Conservation (phyloP, 2,113 vertebrate genomes). For the Chloropsis hardwickii region DNA sequence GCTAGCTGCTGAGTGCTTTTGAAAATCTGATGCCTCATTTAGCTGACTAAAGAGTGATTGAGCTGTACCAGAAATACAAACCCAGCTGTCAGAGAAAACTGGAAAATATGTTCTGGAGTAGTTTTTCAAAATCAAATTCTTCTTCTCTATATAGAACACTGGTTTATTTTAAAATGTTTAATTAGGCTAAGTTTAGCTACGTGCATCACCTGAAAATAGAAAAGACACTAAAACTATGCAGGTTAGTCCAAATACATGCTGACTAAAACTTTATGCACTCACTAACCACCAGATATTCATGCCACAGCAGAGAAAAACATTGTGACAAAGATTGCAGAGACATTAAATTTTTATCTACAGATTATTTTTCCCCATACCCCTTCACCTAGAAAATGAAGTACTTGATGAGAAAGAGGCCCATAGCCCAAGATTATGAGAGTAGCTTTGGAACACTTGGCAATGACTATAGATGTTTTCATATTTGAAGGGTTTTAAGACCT, state of each 20-base stretch:
- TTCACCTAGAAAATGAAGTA: neutral
- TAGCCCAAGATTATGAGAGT: neutral
- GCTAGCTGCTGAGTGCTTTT: neutral
- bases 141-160: neutral
- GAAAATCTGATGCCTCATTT: constrained; percentile 39
- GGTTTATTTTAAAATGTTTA: neutral
- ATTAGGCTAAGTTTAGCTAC: neutral
- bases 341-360: neutral
- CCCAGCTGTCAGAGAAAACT: constrained; percentile 24
- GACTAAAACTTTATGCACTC: neutral
- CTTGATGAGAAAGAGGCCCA: neutral
- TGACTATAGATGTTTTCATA: neutral
- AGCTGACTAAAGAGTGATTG: constrained; percentile 41
- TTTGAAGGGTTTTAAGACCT: neutral
- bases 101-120: constrained; percentile 27
- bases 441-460: neutral
- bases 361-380: neutral
- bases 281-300: neutral
- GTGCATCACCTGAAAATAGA: neutral
- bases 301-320: neutral
- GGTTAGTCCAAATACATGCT: neutral
- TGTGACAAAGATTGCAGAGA: neutral
- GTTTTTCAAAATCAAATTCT: neutral
- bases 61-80: constrained; percentile 41
- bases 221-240: neutral